These are phyloP conservation scores for Ophion slaviceki DNA, from an alignment of 2,888 invertebrate genomes.

Conservation along the genomic window DNA sequence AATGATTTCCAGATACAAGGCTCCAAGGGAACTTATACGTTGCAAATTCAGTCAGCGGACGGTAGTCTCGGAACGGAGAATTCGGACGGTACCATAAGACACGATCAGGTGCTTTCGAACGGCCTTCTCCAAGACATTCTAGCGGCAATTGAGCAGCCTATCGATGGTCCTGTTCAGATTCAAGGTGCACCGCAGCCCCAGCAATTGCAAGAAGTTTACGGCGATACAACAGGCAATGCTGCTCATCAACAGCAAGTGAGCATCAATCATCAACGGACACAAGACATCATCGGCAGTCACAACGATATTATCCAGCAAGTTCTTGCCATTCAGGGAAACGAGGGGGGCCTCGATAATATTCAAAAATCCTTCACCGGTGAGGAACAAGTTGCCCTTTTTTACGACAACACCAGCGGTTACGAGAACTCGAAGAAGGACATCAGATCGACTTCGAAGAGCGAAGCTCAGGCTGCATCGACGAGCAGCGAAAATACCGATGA, in stretches of 20 bases:
- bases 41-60: constrained; percentile 91
- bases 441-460: constrained; percentile 70
- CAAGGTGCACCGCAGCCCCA: constrained; percentile 75
- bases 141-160: constrained; percentile 91
- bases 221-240: constrained; percentile 58
- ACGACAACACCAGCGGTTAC: constrained; percentile 74
- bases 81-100: constrained; percentile 85
- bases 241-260: constrained; percentile 41
- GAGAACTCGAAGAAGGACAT: constrained; percentile 73
- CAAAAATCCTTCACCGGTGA: constrained; percentile 57
- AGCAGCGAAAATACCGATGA: constrained; percentile 35
- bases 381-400: constrained; percentile 78
- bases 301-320: constrained; percentile 52
- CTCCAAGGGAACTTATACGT: constrained; percentile 88
- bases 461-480: constrained; percentile 60
- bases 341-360: constrained; percentile 36
- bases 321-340: constrained; percentile 49
- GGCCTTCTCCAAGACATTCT: constrained; percentile 92
- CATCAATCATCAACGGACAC: constrained; percentile 53
- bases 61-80: constrained; percentile 84
- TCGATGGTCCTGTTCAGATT: constrained; percentile 73
- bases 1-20: constrained; percentile 83
- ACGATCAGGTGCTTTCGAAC: constrained; percentile 91
- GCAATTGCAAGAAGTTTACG: constrained; percentile 71
- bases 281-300: constrained; percentile 36